Conservation (phyloP, 2,888 invertebrate genomes). For the Acrobasis suavella region DNA sequence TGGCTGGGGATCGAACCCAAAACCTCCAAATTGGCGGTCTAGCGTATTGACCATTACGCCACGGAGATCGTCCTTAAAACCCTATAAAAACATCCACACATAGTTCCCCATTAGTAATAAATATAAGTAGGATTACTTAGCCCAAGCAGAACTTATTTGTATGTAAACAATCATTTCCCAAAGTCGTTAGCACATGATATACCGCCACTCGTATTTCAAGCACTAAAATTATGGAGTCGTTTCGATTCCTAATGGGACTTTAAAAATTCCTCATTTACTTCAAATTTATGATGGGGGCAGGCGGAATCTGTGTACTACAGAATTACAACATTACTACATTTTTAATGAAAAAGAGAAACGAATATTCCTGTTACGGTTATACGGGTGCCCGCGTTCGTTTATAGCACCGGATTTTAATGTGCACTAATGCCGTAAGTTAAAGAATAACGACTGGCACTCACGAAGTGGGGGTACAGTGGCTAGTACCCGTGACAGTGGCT, state of each 20-base stretch:
- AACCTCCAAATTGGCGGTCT: no score
- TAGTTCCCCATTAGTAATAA: no score
- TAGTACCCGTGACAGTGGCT: conserved; percentile 26
- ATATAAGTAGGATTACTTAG: no score
- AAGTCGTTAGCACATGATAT: conserved; percentile 5
- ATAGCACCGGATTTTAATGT: conserved; percentile 39
- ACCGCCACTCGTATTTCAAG: not conserved
- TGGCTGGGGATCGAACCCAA: no score
- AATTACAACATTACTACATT: conserved; percentile 20
- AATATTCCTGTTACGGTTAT: conserved; percentile 18
- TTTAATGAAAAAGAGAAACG: conserved; percentile 21
- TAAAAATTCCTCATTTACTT: conserved; percentile 23
- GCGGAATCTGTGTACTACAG: conserved; percentile 20
- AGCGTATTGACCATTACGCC: no score
- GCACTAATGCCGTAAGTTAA: conserved; percentile 39
- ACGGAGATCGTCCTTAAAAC: no score
- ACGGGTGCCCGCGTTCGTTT: conserved; percentile 1
- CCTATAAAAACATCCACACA: no score
- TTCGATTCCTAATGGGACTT: conserved; percentile 18
- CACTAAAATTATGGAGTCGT: conserved; percentile 15
- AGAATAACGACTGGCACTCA: conserved; percentile 41
- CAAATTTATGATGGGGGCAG: conserved; percentile 20
- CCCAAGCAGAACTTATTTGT: no score
- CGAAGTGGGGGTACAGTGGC: conserved; percentile 38
- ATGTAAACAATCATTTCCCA: not conserved